Base-by-base conservation (phyloP, 2,888 invertebrate species). In the Eupeodes luniger region DNA sequence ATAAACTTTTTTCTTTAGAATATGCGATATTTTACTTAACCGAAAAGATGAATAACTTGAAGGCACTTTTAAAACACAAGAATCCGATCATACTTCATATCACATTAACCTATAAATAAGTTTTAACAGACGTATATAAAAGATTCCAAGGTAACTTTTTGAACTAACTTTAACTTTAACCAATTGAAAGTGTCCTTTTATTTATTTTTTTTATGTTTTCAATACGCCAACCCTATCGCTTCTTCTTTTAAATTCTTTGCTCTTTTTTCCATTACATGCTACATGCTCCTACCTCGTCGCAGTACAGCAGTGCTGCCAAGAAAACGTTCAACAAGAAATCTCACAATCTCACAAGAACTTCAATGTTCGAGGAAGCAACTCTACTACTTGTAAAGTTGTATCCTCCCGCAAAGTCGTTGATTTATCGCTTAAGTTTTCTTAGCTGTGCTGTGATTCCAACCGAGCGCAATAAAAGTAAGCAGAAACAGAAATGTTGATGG, bases 401-500 rank as follows among this genome's bases (percentile, higher is more conserved):
- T 67, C 16, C 61, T 77, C 49, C 9, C 40, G 40, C 40, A 67
- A 74, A 78, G 49, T 74, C 81, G 66, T 78, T 85, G 85, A 85
- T 85, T 85, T 85, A 85, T 85, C 72, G 77, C 55, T 44, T 78
- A 85, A 85, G 81, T 85, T 85, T 66, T 6, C 34, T 19, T 2
- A 49, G 47, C 57, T 62, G 47, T 67, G 47, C 62, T 62, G 47
- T 67, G 55, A 77, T 66, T 61, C 36, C 34, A 59, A 55, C 11
- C 51, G n/a, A 27, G 64, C 64, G 64, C 64, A 19, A 61, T 36
- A 49, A 47, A 27, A 67, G 66, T 49, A 49, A 67, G 49, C 34
- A 36, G 51, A 67, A 53, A 67, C 34, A 59, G 57, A 59, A 59
- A 59, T n/a, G 36, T n/a, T 66, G 55, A 51, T 62, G 53, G 16